A percentile compares a stretch with the other conserved stretches of the same genome.
Conservation (phyloP, 1,140 invertebrate genomes). For the Sogatella furcifera region DNA sequence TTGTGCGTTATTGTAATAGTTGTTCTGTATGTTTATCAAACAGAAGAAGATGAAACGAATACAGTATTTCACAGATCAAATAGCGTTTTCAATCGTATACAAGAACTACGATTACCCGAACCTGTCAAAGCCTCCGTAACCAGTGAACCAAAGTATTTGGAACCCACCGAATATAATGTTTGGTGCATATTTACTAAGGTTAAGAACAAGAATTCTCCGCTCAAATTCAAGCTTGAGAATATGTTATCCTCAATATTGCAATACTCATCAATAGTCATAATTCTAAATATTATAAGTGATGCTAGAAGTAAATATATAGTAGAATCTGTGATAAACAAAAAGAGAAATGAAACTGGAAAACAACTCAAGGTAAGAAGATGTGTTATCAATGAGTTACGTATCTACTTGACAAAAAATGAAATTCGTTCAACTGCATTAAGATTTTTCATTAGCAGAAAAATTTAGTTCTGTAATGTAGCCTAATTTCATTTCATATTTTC, state of each 20-base stretch:
- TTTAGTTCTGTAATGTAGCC: too few species aligned
- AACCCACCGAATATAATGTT: slow-evolving; percentile 25
- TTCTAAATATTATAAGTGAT: slow-evolving; percentile 59
- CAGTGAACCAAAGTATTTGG: background rate
- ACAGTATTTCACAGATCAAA: background rate
- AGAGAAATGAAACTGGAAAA: slow-evolving; percentile 32
- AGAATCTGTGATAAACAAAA: slow-evolving; percentile 39
- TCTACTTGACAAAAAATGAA: background rate
- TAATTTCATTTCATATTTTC: too few species aligned
- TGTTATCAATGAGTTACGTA: slow-evolving; percentile 20
- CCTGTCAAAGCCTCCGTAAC: background rate
- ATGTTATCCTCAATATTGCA: slow-evolving; percentile 45
- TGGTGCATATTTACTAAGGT: slow-evolving; percentile 48
- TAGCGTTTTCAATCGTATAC: background rate
- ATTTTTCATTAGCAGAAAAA: too few species aligned
- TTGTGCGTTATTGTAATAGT: slow-evolving; percentile 3
- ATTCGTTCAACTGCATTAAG: background rate
- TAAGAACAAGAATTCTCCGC: slow-evolving; percentile 40
- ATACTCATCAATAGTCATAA: slow-evolving; percentile 38
- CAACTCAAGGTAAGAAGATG: slow-evolving; percentile 34
- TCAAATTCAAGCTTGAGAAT: slow-evolving; percentile 45
- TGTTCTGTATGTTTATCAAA: slow-evolving; percentile 13
- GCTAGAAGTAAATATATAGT: slow-evolving; percentile 47
- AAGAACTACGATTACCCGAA: background rate
- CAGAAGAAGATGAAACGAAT: slow-evolving; percentile 5